phyloP scores from a whole-genome alignment of 2,113 vertebrate genomes.

The Burhinus oedicnemus region DNA sequence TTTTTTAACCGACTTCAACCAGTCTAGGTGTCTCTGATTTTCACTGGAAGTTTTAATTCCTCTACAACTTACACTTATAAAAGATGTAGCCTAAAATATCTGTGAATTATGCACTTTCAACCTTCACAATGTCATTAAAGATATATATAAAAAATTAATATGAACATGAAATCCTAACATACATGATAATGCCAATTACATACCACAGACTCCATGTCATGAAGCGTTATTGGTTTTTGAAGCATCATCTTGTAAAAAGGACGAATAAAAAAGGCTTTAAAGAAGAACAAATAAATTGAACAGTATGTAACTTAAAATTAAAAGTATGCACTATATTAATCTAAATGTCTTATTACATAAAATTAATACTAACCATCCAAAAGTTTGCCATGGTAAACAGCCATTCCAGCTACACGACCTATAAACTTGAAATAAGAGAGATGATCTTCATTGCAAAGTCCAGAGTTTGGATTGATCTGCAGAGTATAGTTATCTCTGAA shows the following conservation, averaged over 20 bases:
- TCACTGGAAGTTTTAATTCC: neutral
- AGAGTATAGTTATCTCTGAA: conserved; percentile 97
- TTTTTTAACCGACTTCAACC: neutral
- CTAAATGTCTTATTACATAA: neutral
- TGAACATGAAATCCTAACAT: neutral
- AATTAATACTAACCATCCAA: conserved; percentile 87
- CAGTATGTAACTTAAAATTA: neutral
- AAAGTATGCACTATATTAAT: neutral
- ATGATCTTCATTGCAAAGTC: conserved; percentile 97
- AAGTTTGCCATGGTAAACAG: conserved; percentile 96
- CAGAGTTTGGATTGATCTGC: conserved; percentile 98
- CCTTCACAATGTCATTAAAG: neutral
- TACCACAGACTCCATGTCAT: conserved; percentile 99
- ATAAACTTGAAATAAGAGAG: conserved; percentile 98
- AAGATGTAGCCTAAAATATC: neutral
- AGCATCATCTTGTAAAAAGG: conserved; percentile 99
- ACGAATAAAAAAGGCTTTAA: conserved; percentile 95
- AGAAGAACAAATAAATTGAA: conserved; percentile 37
- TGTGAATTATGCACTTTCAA: neutral
- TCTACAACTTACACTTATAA: neutral
- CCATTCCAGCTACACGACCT: conserved; percentile 97
- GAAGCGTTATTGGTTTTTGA: conserved; percentile 92
- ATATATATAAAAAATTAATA: neutral
- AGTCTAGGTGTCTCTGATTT: neutral
- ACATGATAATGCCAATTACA: conserved; percentile 38